Evolutionary conservation across 2,797 vertebrate species (phyloP), one percentile per base, ranked within the genome.

Genomic region (Rhinichthys osculus): DNA sequence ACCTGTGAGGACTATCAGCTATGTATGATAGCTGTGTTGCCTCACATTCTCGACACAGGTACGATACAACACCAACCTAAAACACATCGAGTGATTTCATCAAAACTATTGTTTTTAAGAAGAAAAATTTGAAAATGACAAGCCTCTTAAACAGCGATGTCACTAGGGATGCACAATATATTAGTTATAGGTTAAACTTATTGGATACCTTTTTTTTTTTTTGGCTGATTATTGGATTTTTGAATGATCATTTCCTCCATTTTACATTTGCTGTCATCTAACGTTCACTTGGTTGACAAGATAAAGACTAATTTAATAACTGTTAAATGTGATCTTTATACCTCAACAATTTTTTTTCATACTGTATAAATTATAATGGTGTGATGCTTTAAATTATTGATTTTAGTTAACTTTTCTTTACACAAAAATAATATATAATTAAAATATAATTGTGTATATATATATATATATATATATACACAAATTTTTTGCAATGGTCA

Each of bases 31-130:
- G 95, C 93, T 2, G 96, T 99, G 72, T 92, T 99, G 91, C 98
- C 98, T 40, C 98, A 99, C 89, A 99, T 99, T 91, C 96, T 99
- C 23, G 98, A 99, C 89, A 99, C 98, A 50, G 98, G 98, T 99
- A 71, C 5, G 23, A 64, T 23, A 16, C 5, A 7, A 4, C 1
- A 0, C 17, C 40, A 54, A 19, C 14, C 19, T 42, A 44, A 7
- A n/a, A 79, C 38, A 0, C 59, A 64, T 66, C 64, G 33, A 33
- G 14, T 30, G 13, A 33, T 64, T 64, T 64, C 14, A 66, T 66
- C 30, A 21, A 74, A 1, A 8, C 7, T 54, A 13, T 35, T 38
- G 3, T 23, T 35, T 42, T 71, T 71, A 7, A n/a, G 35, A 70
- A 70, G 9, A 14, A 44, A 4, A 44, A 27, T 44, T 2, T 11